Conservation (phyloP, 1,140 invertebrate species). For the Drosophila virilis region DNA sequence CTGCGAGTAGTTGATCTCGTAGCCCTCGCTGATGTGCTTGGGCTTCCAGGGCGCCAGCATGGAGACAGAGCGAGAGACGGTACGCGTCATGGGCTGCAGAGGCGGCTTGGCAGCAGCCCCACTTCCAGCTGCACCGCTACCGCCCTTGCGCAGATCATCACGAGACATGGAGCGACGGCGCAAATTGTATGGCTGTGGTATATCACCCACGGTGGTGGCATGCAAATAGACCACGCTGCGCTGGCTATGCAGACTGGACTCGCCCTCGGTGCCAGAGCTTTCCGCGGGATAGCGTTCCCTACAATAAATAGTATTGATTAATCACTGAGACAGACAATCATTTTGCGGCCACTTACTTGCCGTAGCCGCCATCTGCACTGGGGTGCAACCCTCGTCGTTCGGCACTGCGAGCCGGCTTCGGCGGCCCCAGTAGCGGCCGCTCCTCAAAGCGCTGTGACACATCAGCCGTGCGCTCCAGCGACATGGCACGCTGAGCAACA, state of each 20-base stretch:
- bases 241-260: slow-evolving; percentile 91
- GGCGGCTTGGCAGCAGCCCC: slow-evolving; percentile 74
- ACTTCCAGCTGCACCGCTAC: slow-evolving; percentile 58
- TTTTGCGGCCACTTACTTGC: slow-evolving; percentile 36
- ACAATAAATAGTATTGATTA: neutral
- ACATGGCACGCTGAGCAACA: slow-evolving; percentile 59
- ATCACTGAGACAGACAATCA: neutral
- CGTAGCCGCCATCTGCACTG: slow-evolving; percentile 34
- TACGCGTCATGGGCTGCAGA: slow-evolving; percentile 88
- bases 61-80: slow-evolving; percentile 92
- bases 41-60: slow-evolving; percentile 93
- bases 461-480: slow-evolving; percentile 65
- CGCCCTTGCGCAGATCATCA: slow-evolving; percentile 88
- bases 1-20: slow-evolving; percentile 92
- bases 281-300: slow-evolving; percentile 85
- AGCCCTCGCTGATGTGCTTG: slow-evolving; percentile 88
- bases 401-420: slow-evolving; percentile 78
- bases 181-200: slow-evolving; percentile 83
- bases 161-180: slow-evolving; percentile 85
- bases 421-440: slow-evolving; percentile 64
- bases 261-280: slow-evolving; percentile 90
- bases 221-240: slow-evolving; percentile 92
- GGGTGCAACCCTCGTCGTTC: slow-evolving; percentile 59
- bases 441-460: slow-evolving; percentile 51
- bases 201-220: slow-evolving; percentile 88